Evolutionary conservation across 2,888 invertebrate species (phyloP).

Genomic region (Drosophila mettleri): DNA sequence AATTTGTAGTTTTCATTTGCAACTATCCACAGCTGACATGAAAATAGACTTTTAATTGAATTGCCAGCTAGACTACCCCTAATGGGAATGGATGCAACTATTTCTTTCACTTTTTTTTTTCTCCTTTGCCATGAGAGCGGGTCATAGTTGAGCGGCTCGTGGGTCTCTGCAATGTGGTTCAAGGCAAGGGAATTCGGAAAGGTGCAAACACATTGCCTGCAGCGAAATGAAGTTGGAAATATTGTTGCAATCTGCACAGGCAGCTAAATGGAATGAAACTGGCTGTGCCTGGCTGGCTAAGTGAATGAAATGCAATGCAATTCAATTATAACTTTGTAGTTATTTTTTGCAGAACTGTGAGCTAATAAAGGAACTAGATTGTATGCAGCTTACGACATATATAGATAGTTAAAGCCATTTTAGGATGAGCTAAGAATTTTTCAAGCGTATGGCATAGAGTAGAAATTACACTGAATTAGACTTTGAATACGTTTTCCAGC

Average conservation of each 20-base stretch:
- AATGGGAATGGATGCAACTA: conserved; percentile 12
- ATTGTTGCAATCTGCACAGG: conserved; percentile 31
- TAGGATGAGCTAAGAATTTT: not conserved
- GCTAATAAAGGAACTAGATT: not conserved
- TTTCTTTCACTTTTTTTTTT: not conserved
- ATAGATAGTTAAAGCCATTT: not conserved
- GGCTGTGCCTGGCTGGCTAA: not conserved
- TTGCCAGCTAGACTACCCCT: conserved; percentile 14
- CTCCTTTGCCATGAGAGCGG: not conserved
- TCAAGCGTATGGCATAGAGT: too few species aligned
- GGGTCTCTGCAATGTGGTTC: conserved; percentile 2
- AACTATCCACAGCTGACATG: conserved; percentile 12
- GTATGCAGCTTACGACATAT: not conserved
- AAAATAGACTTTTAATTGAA: conserved; percentile 51
- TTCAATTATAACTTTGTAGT: conserved; percentile 43
- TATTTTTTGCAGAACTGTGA: not conserved
- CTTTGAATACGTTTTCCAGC: too few species aligned
- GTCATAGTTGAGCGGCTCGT: not conserved
- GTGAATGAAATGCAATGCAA: conserved; percentile 13
- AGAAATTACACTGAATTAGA: too few species aligned
- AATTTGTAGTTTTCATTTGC: conserved; percentile 7
- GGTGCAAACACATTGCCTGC: conserved; percentile 40
- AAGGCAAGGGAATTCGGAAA: not conserved
- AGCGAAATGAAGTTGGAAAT: conserved; percentile 46
- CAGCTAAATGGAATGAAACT: conserved; percentile 12